phyloP scores from a whole-genome alignment of 2,888 invertebrate species.

The Agonopterix heracliana region DNA sequence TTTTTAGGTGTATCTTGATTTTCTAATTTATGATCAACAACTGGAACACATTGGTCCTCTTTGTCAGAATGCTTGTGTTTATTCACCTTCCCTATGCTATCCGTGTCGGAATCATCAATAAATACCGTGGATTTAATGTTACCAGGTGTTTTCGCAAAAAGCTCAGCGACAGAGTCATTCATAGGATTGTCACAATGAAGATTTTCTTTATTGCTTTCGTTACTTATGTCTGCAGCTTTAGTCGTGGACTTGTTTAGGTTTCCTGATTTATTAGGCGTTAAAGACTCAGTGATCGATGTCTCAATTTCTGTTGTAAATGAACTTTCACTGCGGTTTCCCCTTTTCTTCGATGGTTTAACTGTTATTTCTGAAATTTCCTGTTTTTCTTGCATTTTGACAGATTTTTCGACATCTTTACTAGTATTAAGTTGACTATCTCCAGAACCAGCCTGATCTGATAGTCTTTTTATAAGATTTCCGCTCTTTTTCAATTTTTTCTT shows the following conservation, averaged over 20 bases:
- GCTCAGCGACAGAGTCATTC: conserved; percentile 20
- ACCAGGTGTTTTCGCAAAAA: conserved; percentile 37
- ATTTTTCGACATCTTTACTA: background rate
- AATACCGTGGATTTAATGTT: conserved; percentile 34
- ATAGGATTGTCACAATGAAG: background rate
- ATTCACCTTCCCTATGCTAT: conserved; percentile 20
- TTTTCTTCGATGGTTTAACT: conserved; percentile 11
- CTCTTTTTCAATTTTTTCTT: conserved; percentile 28
- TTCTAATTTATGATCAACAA: conserved; percentile 29
- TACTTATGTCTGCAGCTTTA: conserved; percentile 4
- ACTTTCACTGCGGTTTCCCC: conserved; percentile 15
- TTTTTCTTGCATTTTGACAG: conserved; percentile 1
- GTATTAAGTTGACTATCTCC: conserved; percentile 12
- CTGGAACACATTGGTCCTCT: conserved; percentile 61
- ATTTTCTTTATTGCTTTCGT: conserved; percentile 15
- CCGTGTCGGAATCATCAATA: conserved; percentile 51
- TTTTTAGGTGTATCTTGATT: conserved; percentile 6
- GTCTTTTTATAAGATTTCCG: conserved; percentile 6
- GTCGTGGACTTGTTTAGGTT: background rate
- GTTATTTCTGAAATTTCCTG: conserved; percentile 3
- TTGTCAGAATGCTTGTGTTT: conserved; percentile 22
- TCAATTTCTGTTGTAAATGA: background rate
- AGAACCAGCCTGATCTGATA: conserved; percentile 12
- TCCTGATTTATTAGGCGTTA: background rate
- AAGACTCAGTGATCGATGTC: background rate